Base-by-base conservation (phyloP, 2,888 invertebrate species). In the Ditula angustiorana region DNA sequence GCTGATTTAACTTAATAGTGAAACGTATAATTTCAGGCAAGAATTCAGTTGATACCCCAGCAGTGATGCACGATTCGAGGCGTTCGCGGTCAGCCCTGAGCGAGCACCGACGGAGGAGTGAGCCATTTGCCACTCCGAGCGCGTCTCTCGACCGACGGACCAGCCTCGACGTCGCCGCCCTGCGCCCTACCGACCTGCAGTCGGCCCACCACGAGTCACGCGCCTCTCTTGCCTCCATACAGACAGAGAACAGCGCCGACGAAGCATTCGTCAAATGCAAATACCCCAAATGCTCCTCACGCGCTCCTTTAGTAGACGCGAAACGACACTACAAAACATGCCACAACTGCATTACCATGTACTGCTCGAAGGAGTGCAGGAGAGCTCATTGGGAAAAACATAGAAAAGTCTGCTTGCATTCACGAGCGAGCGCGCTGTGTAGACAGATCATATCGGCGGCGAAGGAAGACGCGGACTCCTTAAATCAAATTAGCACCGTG, bases 371-470 rank as follows among this genome's bases (percentile, higher is more conserved):
- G 67, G 96, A 97, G 78, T 99, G 99, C 85, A 95, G 99, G 23
- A 94, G 97, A 67, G 95, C 96, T 11, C 98, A 99, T 84, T 99
- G 98, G 98, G 97, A 97, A 81, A 96, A 96, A 76, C 99, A 99
- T 83, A 95, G 98, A 67, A 96, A 96, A 78, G 96, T 96, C 35
- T 99, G 99, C 83, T 92, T 98, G 69, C 98, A 98, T 86, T 98
- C 98, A 19, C 94, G 98, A 56, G 98, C 98, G 50, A 98, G 98
- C 75, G 96, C 97, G 35, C 93, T 98, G 26, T 99, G 98, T 86
- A 95, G 98, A 78, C 95, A 97, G 88, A 96, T 97, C 63, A 94
- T 97, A 79, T 96, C 96, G 21, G 94, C 96, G 21, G 96, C 96
- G 56, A 97, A 96, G 83, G 96, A 97, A 79, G 96, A 97, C 76